Evolutionary conservation across 2,888 invertebrate species (phyloP).

Genomic region (Caenorhabditis macrosperma): DNA sequence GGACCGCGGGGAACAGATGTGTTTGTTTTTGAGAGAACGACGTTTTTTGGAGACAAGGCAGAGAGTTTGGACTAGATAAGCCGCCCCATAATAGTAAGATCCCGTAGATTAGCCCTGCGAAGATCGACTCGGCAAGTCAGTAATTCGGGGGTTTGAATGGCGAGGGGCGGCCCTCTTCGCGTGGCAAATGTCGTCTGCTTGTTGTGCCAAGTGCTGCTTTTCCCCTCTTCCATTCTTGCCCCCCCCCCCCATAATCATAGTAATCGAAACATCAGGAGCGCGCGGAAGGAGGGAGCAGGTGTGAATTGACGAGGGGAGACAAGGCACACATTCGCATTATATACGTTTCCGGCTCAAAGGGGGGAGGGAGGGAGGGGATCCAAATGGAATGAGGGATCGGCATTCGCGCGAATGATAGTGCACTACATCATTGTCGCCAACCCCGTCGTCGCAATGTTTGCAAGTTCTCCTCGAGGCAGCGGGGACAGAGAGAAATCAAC

Average conservation of each 20-base stretch:
- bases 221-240: not conserved
- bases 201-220: not conserved
- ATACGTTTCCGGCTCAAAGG: not conserved
- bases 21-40: not conserved
- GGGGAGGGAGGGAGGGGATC: not conserved
- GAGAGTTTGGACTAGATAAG: not conserved
- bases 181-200: not conserved
- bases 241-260: conserved; percentile 10
- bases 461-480: not conserved
- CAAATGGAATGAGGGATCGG: not conserved
- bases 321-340: not conserved
- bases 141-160: not conserved
- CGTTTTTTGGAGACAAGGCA: not conserved
- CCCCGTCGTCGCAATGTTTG: not conserved
- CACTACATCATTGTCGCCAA: conserved; percentile 3
- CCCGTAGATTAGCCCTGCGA: not conserved
- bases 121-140: not conserved
- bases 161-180: not conserved
- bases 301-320: not conserved
- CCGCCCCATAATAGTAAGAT: not conserved
- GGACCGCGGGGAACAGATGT: not conserved
- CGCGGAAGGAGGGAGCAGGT: not conserved
- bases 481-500: not conserved
- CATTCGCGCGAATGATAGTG: not conserved
- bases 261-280: conserved; percentile 30